Percentiles rank a stretch among this genome's conserved stretches.
These are phyloP conservation scores for Parascotia fuliginaria DNA, from an alignment of 2,888 invertebrate genomes.

Conservation along the genomic window DNA sequence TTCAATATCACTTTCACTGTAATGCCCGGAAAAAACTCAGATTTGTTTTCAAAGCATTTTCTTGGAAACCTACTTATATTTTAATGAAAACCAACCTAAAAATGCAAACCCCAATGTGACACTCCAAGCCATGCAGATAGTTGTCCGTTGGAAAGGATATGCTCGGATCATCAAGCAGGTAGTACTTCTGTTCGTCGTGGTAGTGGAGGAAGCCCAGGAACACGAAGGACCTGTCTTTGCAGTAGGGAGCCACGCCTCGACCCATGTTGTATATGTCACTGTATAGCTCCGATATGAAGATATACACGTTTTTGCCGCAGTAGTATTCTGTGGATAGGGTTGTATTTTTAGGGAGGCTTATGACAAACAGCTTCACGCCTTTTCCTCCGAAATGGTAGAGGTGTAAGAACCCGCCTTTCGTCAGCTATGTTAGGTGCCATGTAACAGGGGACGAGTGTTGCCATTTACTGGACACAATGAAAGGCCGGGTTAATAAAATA, in stretches of 20 bases:
- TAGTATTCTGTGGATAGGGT: conserved; percentile 63
- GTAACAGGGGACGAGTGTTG: too few relatives aligned
- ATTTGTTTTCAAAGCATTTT: too few relatives aligned
- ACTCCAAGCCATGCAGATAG: conserved; percentile 75
- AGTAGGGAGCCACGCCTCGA: conserved; percentile 69
- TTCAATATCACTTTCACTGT: too few relatives aligned
- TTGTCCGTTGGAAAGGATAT: conserved; percentile 77
- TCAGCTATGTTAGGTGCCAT: too few relatives aligned
- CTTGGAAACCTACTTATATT: too few relatives aligned
- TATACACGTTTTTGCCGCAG: conserved; percentile 79
- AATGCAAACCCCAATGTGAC: conserved; percentile 72
- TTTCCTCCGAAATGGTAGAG: too few relatives aligned
- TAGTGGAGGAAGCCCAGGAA: conserved; percentile 78
- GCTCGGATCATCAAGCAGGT: conserved; percentile 73
- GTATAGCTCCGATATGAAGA: conserved; percentile 76
- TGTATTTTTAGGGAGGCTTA: not conserved
- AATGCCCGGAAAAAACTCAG: too few relatives aligned
- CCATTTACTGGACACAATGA: too few relatives aligned
- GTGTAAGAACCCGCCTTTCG: too few relatives aligned
- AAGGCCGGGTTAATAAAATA: too few relatives aligned
- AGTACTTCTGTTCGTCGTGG: conserved; percentile 75
- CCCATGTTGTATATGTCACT: conserved; percentile 80
- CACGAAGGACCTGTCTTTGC: conserved; percentile 72
- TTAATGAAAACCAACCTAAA: conserved; percentile 58
- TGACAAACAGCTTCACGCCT: too few relatives aligned